Base-by-base conservation (phyloP, 2,888 invertebrate genomes). In the Leptogaster cylindrica region DNA sequence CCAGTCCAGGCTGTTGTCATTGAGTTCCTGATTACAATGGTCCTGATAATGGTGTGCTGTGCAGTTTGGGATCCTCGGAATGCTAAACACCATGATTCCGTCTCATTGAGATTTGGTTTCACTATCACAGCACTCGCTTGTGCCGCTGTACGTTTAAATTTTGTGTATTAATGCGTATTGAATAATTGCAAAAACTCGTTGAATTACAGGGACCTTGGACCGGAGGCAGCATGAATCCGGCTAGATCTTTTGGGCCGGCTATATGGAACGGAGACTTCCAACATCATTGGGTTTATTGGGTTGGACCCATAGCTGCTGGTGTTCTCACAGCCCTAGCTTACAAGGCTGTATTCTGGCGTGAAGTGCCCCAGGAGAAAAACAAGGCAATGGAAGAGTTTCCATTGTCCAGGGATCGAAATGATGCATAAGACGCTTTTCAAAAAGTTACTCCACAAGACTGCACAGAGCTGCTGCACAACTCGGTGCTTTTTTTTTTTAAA, bases 181-280 rank as follows among this genome's bases (percentile, higher is more conserved):
- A n/a, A n/a, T n/a, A n/a, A n/a, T n/a, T n/a, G n/a, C n/a, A n/a
- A n/a, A n/a, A n/a, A n/a, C 16, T 8, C 18, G 0, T 61, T 68
- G 66, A 58, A 51, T 79, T 81, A 41, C 78, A 91, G 91, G 89
- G 87, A 3, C 87, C 88, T 1, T 84, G 87, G 71, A 91, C 91
- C 0, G 93, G 95, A 14, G 87, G 93, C 69, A 93, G 94, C 79
- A 94, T 95, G 95, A 95, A 95, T 82, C 94, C 95, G 0, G 95
- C 95, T 0, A 86, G 95, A 71, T 90, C 91, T 58, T 89, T 95
- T 77, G 95, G 95, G 18, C 92, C 93, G 0, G 90, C 91, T 0
- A 72, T 91, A 2, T 87, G 88, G 83, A 88, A 88, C 28, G 84
- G 84, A 1, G 81, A 83, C 39, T 92, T 90, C 87, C 70, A 76